Base-by-base conservation (phyloP, 2,888 invertebrate genomes). In the Rutpela maculata region DNA sequence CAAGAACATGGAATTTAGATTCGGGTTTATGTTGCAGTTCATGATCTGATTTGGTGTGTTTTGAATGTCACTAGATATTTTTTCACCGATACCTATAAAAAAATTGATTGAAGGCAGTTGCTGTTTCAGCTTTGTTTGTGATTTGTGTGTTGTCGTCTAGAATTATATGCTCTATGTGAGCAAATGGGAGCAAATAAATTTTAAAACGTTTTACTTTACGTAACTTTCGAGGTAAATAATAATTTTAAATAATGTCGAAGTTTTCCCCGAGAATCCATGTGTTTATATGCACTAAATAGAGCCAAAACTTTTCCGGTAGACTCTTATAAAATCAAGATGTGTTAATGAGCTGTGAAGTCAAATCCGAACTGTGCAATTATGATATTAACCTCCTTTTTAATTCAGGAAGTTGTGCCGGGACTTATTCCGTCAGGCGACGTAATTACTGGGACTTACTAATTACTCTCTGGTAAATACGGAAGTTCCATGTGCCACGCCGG, bases 341-440 rank as follows among this genome's bases (percentile, higher is more conserved):
- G 50, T 50, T 50, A 50, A 50, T 50, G n/a, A 6, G n/a, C 6
- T n/a, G n/a, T n/a, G n/a, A 50, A 50, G n/a, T 15, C 50, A 50
- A 50, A n/a, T 12, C 12, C 43, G 2, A 43, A 43, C 11, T 50
- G 50, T 4, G 15, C 50, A 50, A 50, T 50, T 50, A 50, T n/a
- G 50, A 50, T 50, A 50, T 50, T n/a, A 50, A 50, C 43, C n/a
- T 50, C 50, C 50, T n/a, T 50, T 50, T 50, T 50, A 43, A n/a
- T 50, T n/a, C n/a, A 50, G 50, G 50, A 50, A 50, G 50, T 50
- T 50, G n/a, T 7, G n/a, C n/a, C 4, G 50, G 6, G 50, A 50
- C n/a, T 50, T 50, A 50, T 50, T n/a, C 50, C 50, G 50, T 6
- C 50, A 50, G 50, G n/a, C 50, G 50, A n/a, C 50, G n/a, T 50